Percentiles rank a stretch among this genome's conserved stretches.
These are phyloP conservation scores for Nycticryphes semicollaris DNA, from an alignment of 2,113 vertebrate genomes.

Conservation along the genomic window DNA sequence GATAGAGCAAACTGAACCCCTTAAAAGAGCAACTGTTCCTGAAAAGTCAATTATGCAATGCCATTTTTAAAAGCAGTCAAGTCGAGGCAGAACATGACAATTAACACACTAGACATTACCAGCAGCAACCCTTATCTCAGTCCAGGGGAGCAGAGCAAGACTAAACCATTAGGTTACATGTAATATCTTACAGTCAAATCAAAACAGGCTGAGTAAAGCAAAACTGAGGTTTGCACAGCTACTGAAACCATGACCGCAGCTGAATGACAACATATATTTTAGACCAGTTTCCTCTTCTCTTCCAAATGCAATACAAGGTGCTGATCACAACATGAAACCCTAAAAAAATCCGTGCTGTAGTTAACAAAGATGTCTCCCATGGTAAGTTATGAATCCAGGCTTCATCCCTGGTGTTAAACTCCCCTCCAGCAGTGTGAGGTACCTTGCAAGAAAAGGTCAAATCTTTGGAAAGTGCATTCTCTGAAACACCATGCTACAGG, in stretches of 20 bases:
- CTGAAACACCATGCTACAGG: background rate
- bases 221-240: background rate
- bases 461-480: background rate
- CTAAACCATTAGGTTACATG: background rate
- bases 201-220: background rate
- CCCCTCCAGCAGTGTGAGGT: background rate
- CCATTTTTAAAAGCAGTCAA: background rate
- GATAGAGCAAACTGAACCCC: background rate
- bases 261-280: background rate
- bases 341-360: background rate
- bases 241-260: background rate
- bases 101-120: background rate
- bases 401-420: background rate
- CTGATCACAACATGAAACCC: background rate
- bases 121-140: background rate
- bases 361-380: background rate
- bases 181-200: background rate
- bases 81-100: background rate
- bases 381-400: background rate
- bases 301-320: background rate
- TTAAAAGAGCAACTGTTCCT: background rate
- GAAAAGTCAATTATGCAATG: background rate
- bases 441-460: background rate
- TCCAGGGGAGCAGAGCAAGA: background rate
- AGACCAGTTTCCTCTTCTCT: background rate